Conservation (phyloP, 1,140 invertebrate genomes). For the Drosophila busckii region DNA sequence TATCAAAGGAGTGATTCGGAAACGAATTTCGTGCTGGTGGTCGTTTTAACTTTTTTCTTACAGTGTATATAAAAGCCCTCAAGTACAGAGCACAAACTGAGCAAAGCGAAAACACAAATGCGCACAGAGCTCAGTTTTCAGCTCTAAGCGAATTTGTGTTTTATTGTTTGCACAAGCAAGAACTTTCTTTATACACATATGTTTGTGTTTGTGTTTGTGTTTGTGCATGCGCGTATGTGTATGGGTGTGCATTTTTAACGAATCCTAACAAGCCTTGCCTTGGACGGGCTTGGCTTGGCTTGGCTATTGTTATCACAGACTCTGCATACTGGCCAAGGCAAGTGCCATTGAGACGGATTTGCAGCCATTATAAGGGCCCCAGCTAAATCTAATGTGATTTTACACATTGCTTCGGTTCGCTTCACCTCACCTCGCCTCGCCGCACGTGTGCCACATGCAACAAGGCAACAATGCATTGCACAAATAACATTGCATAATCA, state of each 20-base stretch:
- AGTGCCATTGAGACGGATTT: constrained; percentile 77
- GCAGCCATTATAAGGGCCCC: constrained; percentile 60
- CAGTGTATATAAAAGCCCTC: too few species aligned
- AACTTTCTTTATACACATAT: constrained; percentile 51
- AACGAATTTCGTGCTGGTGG: too few species aligned
- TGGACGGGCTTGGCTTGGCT: constrained; percentile 18
- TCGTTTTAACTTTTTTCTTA: too few species aligned
- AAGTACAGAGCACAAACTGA: constrained; percentile 56
- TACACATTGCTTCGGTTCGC: constrained; percentile 57
- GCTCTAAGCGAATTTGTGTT: constrained; percentile 73
- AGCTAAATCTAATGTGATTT: constrained; percentile 75
- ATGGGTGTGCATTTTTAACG: constrained; percentile 66
- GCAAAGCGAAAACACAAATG: constrained; percentile 23
- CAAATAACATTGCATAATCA: constrained; percentile 72
- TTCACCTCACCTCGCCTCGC: neutral
- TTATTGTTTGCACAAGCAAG: constrained; percentile 76
- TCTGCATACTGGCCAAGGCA: constrained; percentile 25
- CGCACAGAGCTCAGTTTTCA: constrained; percentile 24
- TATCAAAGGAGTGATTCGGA: too few species aligned
- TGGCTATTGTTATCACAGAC: constrained; percentile 68
- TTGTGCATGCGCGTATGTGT: constrained; percentile 21
- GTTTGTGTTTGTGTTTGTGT: constrained; percentile 3
- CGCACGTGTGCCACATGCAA: constrained; percentile 17
- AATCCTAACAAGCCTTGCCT: constrained; percentile 75
- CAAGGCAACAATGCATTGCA: too few species aligned